These are phyloP conservation scores for Epinephelus malabaricus DNA, from an alignment of 2,797 vertebrate genomes.

Conservation along the genomic window DNA sequence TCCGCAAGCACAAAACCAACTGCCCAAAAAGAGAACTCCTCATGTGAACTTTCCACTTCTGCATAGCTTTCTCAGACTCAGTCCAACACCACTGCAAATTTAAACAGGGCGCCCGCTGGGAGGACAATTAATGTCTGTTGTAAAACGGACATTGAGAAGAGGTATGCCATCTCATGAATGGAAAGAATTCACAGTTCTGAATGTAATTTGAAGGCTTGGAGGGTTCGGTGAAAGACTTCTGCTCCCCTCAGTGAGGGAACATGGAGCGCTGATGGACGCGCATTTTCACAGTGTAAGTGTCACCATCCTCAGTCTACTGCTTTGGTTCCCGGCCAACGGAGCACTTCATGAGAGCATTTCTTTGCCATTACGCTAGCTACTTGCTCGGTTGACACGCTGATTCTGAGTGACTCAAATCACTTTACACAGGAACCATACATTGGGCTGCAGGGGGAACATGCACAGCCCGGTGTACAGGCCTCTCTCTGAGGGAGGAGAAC, in stretches of 20 bases:
- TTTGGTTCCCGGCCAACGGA: conserved; percentile 62
- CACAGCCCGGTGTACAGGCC: conserved; percentile 11
- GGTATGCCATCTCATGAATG: conserved; percentile 12
- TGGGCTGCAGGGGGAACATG: conserved; percentile 47
- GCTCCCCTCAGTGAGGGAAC: conserved; percentile 16
- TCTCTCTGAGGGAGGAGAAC: conserved; percentile 16
- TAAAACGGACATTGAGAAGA: conserved; percentile 31
- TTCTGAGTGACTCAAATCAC: conserved; percentile 65
- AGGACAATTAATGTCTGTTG: conserved; percentile 44
- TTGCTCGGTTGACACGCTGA: conserved; percentile 53
- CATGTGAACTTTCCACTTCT: conserved; percentile 51
- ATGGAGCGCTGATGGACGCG: conserved; percentile 2
- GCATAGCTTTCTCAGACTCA: conserved; percentile 39
- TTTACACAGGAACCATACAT: conserved; percentile 55
- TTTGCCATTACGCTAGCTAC: conserved; percentile 60
- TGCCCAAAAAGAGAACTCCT: conserved; percentile 18
- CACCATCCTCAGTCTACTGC: conserved; percentile 31
- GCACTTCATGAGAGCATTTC: conserved; percentile 70
- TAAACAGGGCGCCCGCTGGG: conserved; percentile 20
- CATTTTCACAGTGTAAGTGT: conserved; percentile 42
- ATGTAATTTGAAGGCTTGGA: conserved; percentile 34
- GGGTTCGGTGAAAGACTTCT: conserved; percentile 13
- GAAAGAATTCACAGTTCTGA: conserved; percentile 30
- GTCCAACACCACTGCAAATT: conserved; percentile 43
- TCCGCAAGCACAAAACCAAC: conserved; percentile 32